These are phyloP conservation scores for Drosophila prosaltans DNA, from an alignment of 1,140 invertebrate species.

Conservation along the genomic window DNA sequence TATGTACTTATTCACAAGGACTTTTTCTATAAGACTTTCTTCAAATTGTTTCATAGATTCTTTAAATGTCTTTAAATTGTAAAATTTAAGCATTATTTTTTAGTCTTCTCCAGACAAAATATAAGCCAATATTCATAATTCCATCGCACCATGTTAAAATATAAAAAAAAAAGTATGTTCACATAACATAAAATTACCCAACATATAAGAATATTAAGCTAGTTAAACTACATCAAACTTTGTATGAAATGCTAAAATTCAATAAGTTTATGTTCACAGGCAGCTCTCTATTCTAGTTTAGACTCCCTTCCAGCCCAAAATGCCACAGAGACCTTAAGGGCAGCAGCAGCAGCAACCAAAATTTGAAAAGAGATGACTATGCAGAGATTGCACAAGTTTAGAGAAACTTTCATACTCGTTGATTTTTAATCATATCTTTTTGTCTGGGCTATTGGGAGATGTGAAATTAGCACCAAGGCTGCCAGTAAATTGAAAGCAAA, in stretches of 20 bases:
- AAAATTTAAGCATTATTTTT: too few relatives aligned
- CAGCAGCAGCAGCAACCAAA: background rate
- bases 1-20: too few relatives aligned
- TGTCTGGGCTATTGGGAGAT: slow-evolving; percentile 39
- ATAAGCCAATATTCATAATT: too few relatives aligned
- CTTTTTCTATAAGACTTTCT: too few relatives aligned
- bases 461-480: slow-evolving; percentile 54
- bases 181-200: background rate
- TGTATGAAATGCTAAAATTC: background rate
- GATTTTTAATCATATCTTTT: slow-evolving; percentile 19
- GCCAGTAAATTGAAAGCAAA: slow-evolving; percentile 76
- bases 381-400: slow-evolving; percentile 18
- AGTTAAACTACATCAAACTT: background rate
- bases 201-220: background rate
- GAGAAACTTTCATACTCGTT: slow-evolving; percentile 56
- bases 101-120: too few relatives aligned
- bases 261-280: slow-evolving; percentile 1
- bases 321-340: background rate
- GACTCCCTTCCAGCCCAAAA: background rate
- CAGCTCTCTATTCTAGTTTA: background rate
- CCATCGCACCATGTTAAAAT: too few relatives aligned
- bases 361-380: background rate
- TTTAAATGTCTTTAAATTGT: too few relatives aligned
- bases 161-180: too few relatives aligned
- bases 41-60: too few relatives aligned